Evolutionary conservation across 53 echinoderm and acorn worm genomes (phyloP).

Genomic region (Paelopatides confundens): DNA sequence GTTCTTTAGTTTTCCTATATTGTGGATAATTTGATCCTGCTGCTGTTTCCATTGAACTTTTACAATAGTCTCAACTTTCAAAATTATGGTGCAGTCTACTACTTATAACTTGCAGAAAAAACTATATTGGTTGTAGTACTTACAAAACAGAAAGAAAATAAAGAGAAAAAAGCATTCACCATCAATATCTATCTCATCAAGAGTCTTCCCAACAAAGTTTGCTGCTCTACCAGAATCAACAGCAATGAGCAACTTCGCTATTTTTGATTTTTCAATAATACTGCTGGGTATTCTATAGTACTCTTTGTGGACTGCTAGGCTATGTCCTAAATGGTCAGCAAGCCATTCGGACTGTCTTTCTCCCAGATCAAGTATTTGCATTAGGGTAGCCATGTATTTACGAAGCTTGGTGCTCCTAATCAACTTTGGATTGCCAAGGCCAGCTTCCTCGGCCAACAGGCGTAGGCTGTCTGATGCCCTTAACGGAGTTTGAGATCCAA

Average conservation of each 20-base stretch:
- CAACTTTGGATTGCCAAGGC: constrained; percentile 52
- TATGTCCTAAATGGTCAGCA: constrained; percentile 65
- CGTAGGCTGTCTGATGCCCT: constrained; percentile 58
- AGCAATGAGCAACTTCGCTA: constrained; percentile 50
- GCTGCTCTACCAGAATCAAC: constrained; percentile 41
- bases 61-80: too few relatives aligned
- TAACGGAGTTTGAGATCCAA: constrained; percentile 16
- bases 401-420: constrained; percentile 61
- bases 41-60: too few relatives aligned
- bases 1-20: too few relatives aligned
- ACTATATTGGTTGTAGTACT: too few relatives aligned
- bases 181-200: constrained; percentile 54
- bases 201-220: constrained; percentile 52
- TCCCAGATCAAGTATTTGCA: constrained; percentile 53
- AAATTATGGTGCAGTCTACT: too few relatives aligned
- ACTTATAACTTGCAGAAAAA: too few relatives aligned
- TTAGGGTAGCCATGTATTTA: constrained; percentile 60
- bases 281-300: constrained; percentile 49
- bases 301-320: constrained; percentile 55
- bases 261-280: constrained; percentile 60
- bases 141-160: too few relatives aligned
- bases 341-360: constrained; percentile 59
- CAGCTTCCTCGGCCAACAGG: constrained; percentile 50
- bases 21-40: too few relatives aligned
- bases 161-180: neutral